Conservation (phyloP, 2,797 vertebrate species). For the Arctocebus calabarensis region DNA sequence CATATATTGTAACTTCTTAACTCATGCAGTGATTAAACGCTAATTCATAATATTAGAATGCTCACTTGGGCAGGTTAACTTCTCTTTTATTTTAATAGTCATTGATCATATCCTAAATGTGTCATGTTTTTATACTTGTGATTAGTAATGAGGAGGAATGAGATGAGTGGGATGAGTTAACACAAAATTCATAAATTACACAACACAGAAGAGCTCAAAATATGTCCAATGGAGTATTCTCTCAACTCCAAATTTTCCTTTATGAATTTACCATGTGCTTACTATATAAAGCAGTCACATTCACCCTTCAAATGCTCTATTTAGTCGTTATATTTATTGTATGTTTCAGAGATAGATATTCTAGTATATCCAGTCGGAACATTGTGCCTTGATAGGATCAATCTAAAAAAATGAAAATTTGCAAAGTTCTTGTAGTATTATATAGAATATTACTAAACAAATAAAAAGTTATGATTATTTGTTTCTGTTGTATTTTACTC, state of each 20-base stretch:
- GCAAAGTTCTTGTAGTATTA: not conserved
- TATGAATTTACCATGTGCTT: not conserved
- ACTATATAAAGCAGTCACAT: not conserved
- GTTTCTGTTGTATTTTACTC: constrained; percentile 17
- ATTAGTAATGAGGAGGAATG: not conserved
- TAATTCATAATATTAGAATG: not conserved
- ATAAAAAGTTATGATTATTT: not conserved
- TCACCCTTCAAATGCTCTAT: not conserved
- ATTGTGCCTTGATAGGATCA: not conserved
- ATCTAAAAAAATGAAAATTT: constrained; percentile 52
- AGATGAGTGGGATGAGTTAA: not conserved
- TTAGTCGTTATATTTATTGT: not conserved
- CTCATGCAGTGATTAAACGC: not conserved
- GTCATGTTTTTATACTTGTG: not conserved
- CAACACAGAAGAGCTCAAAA: not conserved
- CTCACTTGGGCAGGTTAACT: not conserved
- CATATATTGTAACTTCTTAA: not conserved
- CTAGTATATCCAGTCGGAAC: not conserved
- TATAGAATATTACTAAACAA: not conserved
- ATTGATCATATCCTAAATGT: not conserved
- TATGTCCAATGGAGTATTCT: not conserved
- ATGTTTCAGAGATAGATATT: not conserved
- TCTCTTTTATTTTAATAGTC: not conserved
- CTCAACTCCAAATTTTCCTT: not conserved
- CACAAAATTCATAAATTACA: constrained; percentile 31